phyloP scores from a whole-genome alignment of 2,888 invertebrate species.

The Cremastobaeus sp. region DNA sequence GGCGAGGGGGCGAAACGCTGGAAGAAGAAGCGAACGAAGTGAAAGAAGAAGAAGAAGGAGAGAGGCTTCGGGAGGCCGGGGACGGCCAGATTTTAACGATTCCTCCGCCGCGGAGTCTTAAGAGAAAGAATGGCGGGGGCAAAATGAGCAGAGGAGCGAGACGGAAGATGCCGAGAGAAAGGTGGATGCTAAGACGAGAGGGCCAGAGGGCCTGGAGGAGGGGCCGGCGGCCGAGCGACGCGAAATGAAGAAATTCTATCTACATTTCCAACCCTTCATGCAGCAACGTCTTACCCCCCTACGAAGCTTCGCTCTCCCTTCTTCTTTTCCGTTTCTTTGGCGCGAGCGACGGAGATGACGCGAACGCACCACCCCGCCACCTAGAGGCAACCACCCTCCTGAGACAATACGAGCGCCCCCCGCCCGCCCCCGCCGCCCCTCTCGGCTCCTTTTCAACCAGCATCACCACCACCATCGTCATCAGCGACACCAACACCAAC shows the following conservation, averaged over 20 bases:
- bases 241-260: conserved; percentile 83
- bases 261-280: conserved; percentile 80
- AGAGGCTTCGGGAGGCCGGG: conserved; percentile 69
- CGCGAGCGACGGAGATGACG: conserved; percentile 49
- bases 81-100: conserved; percentile 79
- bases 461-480: conserved; percentile 67
- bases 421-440: conserved; percentile 21
- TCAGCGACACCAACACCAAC: conserved; percentile 60
- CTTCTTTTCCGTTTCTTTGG: conserved; percentile 62
- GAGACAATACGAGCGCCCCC: conserved; percentile 73
- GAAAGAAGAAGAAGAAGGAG: conserved; percentile 48
- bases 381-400: conserved; percentile 72
- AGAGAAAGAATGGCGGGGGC: conserved; percentile 78
- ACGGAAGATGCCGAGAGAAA: conserved; percentile 51
- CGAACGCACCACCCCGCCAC: conserved; percentile 62
- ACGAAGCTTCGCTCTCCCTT: conserved; percentile 61
- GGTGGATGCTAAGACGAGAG: conserved; percentile 76
- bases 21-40: conserved; percentile 40
- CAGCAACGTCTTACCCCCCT: conserved; percentile 75
- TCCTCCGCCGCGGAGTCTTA: conserved; percentile 78
- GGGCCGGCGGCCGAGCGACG: conserved; percentile 74
- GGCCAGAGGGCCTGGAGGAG: conserved; percentile 72
- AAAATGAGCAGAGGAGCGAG: conserved; percentile 73
- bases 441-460: conserved; percentile 66
- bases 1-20: conserved; percentile 45